A percentile compares a stretch with the other conserved stretches of the same genome.
phyloP scores from a whole-genome alignment of 1,140 invertebrate species.

The Pseudomyrmex flavicornis region DNA sequence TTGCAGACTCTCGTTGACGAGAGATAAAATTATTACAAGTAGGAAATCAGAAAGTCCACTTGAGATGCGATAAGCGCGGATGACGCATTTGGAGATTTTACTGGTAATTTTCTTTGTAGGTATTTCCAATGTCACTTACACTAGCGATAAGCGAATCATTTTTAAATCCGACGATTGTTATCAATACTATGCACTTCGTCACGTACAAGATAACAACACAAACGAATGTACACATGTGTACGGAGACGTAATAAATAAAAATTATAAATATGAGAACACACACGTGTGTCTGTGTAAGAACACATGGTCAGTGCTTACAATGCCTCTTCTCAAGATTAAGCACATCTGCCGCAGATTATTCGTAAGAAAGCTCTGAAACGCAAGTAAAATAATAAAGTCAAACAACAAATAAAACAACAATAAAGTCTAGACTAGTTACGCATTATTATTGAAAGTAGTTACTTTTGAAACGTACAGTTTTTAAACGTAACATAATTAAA shows the following conservation, averaged over 20 bases:
- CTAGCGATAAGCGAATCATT: conserved; percentile 29
- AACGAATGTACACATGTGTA: not conserved
- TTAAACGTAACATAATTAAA: too few species aligned
- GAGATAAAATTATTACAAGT: not conserved
- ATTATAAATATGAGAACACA: conserved; percentile 40
- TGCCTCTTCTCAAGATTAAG: not conserved
- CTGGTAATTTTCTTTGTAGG: conserved; percentile 15
- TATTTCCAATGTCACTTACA: conserved; percentile 4
- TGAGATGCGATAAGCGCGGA: not conserved
- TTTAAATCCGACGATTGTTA: conserved; percentile 47
- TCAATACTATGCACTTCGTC: not conserved
- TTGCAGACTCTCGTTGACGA: not conserved
- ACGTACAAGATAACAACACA: not conserved
- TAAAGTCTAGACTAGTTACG: not conserved
- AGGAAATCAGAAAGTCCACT: conserved; percentile 1
- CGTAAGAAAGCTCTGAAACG: conserved; percentile 46
- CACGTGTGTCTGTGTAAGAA: not conserved
- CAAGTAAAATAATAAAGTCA: not conserved
- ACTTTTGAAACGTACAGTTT: too few species aligned
- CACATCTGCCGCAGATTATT: conserved; percentile 53
- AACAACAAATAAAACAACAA: conserved; percentile 2
- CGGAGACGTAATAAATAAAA: conserved; percentile 43
- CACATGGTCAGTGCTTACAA: not conserved
- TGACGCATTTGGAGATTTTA: conserved; percentile 4
- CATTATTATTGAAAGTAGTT: not conserved